These are phyloP conservation scores for Alligator mississippiensis DNA, from an alignment of 2,113 vertebrate genomes.

Conservation along the genomic window DNA sequence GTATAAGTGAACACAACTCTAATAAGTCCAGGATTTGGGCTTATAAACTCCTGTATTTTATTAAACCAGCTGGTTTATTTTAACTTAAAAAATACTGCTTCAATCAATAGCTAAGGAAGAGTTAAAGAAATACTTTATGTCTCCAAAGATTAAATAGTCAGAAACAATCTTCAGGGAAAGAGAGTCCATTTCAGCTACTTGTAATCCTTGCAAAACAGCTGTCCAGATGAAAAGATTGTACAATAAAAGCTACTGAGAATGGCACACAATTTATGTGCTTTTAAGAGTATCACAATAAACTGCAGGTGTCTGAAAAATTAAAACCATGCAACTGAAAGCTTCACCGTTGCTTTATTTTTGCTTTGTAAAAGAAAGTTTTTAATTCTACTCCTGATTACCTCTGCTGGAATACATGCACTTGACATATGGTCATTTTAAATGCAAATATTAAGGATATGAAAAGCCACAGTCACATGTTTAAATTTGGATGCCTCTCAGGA, in stretches of 20 bases:
- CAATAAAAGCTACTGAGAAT: neutral
- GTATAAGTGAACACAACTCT: neutral
- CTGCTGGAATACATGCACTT: conserved; percentile 22
- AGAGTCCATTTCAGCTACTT: neutral
- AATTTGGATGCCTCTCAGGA: conserved; percentile 40
- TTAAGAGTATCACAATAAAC: neutral
- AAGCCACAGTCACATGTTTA: neutral
- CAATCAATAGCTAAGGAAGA: neutral
- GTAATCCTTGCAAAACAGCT: conserved; percentile 20
- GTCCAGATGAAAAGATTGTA: conserved; percentile 14
- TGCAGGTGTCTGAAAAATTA: conserved; percentile 35
- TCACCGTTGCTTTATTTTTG: neutral
- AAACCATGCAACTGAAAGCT: neutral
- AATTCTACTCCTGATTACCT: conserved; percentile 22
- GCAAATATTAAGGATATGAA: conserved; percentile 54
- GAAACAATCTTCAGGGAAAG: neutral
- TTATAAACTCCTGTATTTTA: neutral
- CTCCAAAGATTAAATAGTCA: neutral
- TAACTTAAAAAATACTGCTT: neutral
- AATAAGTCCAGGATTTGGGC: neutral
- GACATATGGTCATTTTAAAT: conserved; percentile 57
- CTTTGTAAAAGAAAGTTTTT: conserved; percentile 18
- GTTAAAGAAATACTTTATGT: neutral
- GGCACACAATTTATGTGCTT: neutral
- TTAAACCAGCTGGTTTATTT: neutral